phyloP scores from a whole-genome alignment of 2,797 vertebrate species.

The Platyrinchus mystaceus region DNA sequence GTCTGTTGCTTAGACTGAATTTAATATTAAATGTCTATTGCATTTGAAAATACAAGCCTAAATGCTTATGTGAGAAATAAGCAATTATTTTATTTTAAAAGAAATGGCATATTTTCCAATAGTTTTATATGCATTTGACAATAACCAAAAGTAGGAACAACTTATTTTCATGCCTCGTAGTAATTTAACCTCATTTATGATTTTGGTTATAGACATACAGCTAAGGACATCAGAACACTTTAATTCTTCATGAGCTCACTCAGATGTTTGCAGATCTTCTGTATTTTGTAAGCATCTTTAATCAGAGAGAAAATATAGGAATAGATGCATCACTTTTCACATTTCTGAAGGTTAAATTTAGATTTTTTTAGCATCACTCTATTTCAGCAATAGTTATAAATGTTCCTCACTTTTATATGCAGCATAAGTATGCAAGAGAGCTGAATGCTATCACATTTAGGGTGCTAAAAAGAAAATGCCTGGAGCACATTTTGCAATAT shows the following conservation, averaged over 20 bases:
- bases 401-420: background rate
- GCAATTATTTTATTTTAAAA: background rate
- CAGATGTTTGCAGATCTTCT: background rate
- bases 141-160: background rate
- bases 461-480: constrained; percentile 8
- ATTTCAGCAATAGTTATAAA: constrained; percentile 12
- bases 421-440: background rate
- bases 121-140: background rate
- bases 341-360: constrained; percentile 13
- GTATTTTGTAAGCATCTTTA: background rate
- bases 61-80: background rate
- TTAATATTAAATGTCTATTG: background rate
- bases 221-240: background rate
- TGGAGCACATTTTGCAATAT: constrained; percentile 24
- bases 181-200: background rate
- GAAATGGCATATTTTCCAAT: background rate
- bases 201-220: background rate
- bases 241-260: background rate
- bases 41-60: background rate
- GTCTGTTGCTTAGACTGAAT: background rate
- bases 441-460: background rate
- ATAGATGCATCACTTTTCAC: background rate
- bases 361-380: background rate
- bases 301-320: background rate
- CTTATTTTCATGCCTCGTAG: background rate